Percentiles rank a stretch among this genome's conserved stretches.
Conservation (phyloP, 2,797 vertebrate species). For the Trachops cirrhosus region DNA sequence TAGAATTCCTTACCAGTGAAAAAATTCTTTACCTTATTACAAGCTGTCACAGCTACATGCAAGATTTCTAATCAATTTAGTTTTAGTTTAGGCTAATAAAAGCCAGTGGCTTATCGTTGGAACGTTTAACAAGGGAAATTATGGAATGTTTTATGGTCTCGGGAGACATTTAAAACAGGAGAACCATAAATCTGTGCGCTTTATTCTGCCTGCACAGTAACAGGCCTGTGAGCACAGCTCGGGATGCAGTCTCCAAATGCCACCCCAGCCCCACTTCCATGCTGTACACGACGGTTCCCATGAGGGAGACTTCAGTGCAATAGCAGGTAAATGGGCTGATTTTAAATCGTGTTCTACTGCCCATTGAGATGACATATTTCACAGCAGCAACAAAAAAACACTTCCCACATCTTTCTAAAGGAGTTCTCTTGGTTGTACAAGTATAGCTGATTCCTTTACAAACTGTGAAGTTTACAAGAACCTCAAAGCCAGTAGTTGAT, state of each 20-base stretch:
- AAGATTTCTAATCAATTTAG: conserved; percentile 4
- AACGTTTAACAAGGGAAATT: background rate
- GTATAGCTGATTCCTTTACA: conserved; percentile 21
- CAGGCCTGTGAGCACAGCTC: background rate
- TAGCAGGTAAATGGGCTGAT: background rate
- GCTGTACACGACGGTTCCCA: background rate
- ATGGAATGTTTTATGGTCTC: background rate
- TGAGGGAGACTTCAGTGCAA: background rate
- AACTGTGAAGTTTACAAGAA: background rate
- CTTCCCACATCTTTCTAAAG: conserved; percentile 29
- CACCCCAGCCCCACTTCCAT: background rate
- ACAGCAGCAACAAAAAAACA: background rate
- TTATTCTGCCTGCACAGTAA: background rate
- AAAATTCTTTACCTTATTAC: background rate
- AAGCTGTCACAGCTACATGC: background rate
- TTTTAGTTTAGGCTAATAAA: conserved; percentile 39
- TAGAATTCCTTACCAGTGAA: background rate
- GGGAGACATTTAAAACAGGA: background rate
- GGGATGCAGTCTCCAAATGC: background rate
- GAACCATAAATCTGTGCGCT: background rate
- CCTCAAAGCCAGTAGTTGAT: background rate
- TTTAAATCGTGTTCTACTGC: background rate
- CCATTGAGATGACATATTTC: background rate
- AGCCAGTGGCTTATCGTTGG: background rate
- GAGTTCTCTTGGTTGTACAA: background rate